Evolutionary conservation across 2,797 vertebrate species (phyloP).

Genomic region (Cirrhinus molitorella): DNA sequence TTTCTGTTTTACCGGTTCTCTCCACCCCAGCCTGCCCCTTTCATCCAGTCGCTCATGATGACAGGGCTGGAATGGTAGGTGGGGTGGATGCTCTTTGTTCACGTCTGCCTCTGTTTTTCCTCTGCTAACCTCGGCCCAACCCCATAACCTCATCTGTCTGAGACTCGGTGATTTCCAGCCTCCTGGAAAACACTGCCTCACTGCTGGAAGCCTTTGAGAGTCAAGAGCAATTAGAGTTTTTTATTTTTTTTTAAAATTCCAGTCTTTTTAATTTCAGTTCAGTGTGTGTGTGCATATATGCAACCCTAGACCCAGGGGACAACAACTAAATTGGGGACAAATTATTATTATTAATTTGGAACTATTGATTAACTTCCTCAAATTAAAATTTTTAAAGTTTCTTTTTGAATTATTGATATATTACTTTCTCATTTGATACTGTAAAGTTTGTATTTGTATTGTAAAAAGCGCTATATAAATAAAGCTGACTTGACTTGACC

Average conservation of each 20-base stretch:
- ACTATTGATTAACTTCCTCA: too few species aligned
- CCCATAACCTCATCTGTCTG: neutral
- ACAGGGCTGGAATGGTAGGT: conserved; percentile 26
- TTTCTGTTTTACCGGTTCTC: conserved; percentile 72
- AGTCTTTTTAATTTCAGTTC: too few species aligned
- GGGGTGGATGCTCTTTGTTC: conserved; percentile 24
- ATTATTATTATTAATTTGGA: too few species aligned
- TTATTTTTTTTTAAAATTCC: neutral
- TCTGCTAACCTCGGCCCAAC: neutral
- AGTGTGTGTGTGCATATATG: too few species aligned
- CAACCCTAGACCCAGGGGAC: too few species aligned
- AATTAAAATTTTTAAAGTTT: too few species aligned
- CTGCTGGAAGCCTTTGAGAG: neutral
- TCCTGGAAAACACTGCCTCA: neutral
- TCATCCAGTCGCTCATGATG: conserved; percentile 1
- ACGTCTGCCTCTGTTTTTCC: neutral
- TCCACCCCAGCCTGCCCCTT: conserved; percentile 25
- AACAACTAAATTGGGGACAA: too few species aligned
- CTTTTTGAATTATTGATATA: too few species aligned
- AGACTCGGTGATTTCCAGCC: neutral
- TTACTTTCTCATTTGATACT: too few species aligned
- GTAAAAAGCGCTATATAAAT: too few species aligned
- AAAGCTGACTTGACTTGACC: too few species aligned
- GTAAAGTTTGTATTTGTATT: too few species aligned
- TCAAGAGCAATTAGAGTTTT: neutral